Percentiles rank a stretch among this genome's conserved stretches.
phyloP scores from a whole-genome alignment of 1,140 invertebrate species.

The Oryctes rhinoceros region DNA sequence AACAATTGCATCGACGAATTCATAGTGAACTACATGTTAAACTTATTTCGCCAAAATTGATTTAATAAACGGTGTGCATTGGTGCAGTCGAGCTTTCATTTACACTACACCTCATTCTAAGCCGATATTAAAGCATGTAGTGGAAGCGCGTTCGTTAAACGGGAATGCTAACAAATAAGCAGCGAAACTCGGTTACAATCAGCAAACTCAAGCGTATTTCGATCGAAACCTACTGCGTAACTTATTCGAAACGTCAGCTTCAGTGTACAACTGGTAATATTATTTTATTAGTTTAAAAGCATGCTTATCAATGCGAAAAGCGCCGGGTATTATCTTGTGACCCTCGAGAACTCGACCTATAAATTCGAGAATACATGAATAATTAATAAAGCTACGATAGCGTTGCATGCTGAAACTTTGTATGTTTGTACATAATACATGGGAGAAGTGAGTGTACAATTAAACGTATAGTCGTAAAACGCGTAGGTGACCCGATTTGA shows the following conservation, averaged over 20 bases:
- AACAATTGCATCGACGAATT: no score
- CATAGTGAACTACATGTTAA: no score
- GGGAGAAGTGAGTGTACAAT: background rate
- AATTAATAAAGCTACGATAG: background rate
- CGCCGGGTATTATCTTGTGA: background rate
- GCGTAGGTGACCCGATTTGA: background rate
- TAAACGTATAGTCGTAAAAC: background rate
- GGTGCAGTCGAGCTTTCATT: no score
- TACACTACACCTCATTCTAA: no score
- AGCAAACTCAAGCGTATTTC: background rate
- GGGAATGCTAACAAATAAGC: no score
- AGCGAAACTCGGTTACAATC: no score
- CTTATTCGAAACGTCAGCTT: background rate
- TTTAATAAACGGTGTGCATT: no score
- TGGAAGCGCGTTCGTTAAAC: no score
- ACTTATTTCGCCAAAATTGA: no score
- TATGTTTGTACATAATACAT: constrained; percentile 11
- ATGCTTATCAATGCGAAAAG: background rate
- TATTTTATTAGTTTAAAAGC: background rate
- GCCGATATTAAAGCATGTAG: no score
- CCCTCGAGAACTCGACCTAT: background rate
- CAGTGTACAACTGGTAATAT: background rate
- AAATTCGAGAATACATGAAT: background rate
- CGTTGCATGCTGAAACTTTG: background rate
- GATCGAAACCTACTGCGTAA: background rate